phyloP scores from a whole-genome alignment of 1,140 invertebrate species.

The Drosophila nigrodunni region DNA sequence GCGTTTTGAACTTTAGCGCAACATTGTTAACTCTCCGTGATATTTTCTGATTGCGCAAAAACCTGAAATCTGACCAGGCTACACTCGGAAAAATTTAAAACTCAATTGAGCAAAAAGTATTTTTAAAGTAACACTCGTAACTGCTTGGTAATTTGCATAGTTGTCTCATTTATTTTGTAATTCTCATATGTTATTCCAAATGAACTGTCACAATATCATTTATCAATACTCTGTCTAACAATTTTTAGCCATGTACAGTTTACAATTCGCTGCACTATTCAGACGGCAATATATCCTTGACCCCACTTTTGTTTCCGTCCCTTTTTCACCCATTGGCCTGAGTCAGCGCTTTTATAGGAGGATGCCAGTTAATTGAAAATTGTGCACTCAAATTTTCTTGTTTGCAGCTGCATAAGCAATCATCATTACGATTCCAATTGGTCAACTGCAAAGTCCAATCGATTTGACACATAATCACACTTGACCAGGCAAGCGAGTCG shows the following conservation, averaged over 20 bases:
- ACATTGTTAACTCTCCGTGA: slow-evolving; percentile 46
- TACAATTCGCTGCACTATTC: slow-evolving; percentile 35
- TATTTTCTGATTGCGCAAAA: slow-evolving; percentile 39
- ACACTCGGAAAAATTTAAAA: slow-evolving; percentile 24
- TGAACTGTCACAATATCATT: slow-evolving; percentile 47
- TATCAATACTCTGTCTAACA: slow-evolving; percentile 10
- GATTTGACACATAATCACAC: slow-evolving; percentile 56
- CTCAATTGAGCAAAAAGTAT: neutral
- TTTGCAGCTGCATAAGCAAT: slow-evolving; percentile 64
- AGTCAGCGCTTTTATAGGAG: slow-evolving; percentile 63
- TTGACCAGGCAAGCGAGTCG: slow-evolving; percentile 38
- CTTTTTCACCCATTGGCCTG: slow-evolving; percentile 28
- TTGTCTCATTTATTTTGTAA: slow-evolving; percentile 14
- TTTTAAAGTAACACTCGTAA: neutral
- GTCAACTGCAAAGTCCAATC: slow-evolving; percentile 33
- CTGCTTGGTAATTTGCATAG: slow-evolving; percentile 22
- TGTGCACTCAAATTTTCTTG: slow-evolving; percentile 74
- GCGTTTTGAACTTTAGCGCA: slow-evolving; percentile 50
- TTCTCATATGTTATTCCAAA: slow-evolving; percentile 25
- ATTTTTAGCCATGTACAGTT: slow-evolving; percentile 41
- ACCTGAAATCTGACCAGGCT: slow-evolving; percentile 11
- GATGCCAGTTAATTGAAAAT: slow-evolving; percentile 73
- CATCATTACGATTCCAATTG: slow-evolving; percentile 34
- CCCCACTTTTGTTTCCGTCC: neutral
- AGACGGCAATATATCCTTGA: slow-evolving; percentile 5